Conservation (phyloP, 2,797 vertebrate species). For the Gouania willdenowi region DNA sequence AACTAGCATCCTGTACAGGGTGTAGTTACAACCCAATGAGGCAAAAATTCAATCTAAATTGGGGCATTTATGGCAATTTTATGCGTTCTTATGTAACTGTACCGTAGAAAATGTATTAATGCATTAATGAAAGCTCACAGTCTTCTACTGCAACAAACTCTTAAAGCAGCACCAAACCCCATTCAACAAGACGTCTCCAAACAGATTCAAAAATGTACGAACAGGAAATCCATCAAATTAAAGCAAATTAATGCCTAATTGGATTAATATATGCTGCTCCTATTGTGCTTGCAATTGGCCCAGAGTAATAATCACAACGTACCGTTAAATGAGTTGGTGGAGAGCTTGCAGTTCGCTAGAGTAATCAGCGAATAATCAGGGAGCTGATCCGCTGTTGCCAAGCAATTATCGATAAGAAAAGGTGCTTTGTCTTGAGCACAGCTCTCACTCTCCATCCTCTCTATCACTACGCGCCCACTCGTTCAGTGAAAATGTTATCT, state of each 20-base stretch:
- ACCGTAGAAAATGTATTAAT: no score
- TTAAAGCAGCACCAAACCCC: no score
- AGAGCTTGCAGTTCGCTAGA: conserved; percentile 49
- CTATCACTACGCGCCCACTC: conserved; percentile 35
- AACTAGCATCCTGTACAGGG: no score
- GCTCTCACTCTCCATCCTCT: conserved; percentile 41
- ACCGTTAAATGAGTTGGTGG: conserved; percentile 59
- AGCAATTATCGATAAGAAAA: conserved; percentile 75
- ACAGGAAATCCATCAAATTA: conserved; percentile 24
- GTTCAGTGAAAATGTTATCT: conserved; percentile 51
- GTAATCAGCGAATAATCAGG: conserved; percentile 67
- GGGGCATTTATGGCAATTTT: no score
- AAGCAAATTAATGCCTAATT: conserved; percentile 60
- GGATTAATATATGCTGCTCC: conserved; percentile 63
- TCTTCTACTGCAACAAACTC: no score
- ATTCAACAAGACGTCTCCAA: no score
- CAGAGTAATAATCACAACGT: conserved; percentile 64
- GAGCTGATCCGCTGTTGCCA: conserved; percentile 63
- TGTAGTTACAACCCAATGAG: no score
- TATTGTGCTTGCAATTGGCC: conserved; percentile 44
- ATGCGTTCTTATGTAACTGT: no score
- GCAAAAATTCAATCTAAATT: no score
- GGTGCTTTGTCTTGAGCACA: conserved; percentile 66
- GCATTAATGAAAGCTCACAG: no score
- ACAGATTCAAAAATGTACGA: no score